Percentiles rank a stretch among this genome's conserved stretches.
phyloP scores from a whole-genome alignment of 2,797 vertebrate species.

The Melanotaenia pygmaea region DNA sequence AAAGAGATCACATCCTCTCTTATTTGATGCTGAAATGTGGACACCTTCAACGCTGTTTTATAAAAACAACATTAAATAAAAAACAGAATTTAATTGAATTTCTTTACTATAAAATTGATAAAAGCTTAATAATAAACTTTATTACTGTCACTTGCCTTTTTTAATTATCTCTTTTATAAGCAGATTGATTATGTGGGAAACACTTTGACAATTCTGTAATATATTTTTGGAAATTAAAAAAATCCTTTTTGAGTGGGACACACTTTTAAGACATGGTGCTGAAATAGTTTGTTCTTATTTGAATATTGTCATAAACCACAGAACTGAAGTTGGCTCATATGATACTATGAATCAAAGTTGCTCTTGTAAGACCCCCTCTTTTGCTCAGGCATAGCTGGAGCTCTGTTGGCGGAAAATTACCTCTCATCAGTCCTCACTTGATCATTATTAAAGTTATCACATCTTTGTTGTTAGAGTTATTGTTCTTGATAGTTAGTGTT shows the following conservation, averaged over 20 bases:
- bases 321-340: background rate
- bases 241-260: background rate
- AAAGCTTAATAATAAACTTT: background rate
- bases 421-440: background rate
- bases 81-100: background rate
- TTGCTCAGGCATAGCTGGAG: background rate
- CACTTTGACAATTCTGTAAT: background rate
- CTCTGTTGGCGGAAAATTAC: background rate
- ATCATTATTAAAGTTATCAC: background rate
- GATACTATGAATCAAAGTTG: background rate
- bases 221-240: background rate
- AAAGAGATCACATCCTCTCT: background rate
- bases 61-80: too few species aligned
- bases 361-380: background rate
- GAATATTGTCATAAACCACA: background rate
- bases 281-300: background rate
- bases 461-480: background rate
- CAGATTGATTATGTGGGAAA: background rate
- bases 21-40: background rate
- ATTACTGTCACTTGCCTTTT: background rate
- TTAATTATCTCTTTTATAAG: background rate
- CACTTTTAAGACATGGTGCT: background rate
- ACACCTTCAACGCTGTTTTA: background rate
- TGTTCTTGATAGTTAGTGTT: background rate
- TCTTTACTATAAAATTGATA: background rate